phyloP scores from a whole-genome alignment of 2,113 vertebrate species.

The Salvelinus alpinus region DNA sequence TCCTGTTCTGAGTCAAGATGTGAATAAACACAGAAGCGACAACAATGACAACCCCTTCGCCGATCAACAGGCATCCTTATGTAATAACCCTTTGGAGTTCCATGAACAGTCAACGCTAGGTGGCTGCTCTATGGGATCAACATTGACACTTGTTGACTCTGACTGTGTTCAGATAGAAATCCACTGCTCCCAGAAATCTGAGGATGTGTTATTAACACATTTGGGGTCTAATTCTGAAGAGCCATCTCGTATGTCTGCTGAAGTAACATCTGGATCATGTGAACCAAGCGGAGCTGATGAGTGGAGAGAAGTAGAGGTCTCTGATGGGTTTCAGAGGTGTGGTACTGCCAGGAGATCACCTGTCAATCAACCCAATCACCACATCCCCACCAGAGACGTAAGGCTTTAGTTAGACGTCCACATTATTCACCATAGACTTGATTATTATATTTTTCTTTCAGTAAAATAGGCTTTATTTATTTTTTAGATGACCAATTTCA shows the following conservation, averaged over 20 bases:
- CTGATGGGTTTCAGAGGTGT: not conserved
- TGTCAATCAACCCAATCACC: slow-evolving; percentile 15
- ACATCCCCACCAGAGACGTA: slow-evolving; percentile 34
- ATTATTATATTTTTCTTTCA: not conserved
- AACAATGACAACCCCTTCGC: slow-evolving; percentile 41
- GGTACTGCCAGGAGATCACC: slow-evolving; percentile 22
- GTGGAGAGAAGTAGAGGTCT: not conserved
- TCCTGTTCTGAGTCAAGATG: slow-evolving; percentile 8
- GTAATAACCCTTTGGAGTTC: not conserved
- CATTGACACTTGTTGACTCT: not conserved
- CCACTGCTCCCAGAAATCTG: not conserved
- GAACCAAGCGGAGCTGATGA: slow-evolving; percentile 3
- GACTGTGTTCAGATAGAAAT: not conserved
- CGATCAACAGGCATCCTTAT: not conserved
- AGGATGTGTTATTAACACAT: not conserved
- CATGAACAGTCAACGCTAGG: not conserved
- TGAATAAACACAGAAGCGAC: slow-evolving; percentile 25
- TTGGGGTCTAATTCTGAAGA: not conserved
- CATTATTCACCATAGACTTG: not conserved
- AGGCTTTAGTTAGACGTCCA: not conserved
- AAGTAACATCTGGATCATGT: slow-evolving; percentile 5
- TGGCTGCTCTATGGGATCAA: not conserved
- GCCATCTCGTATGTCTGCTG: not conserved
- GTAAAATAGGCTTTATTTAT: not conserved
- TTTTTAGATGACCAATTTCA: slow-evolving; percentile 58